These are phyloP conservation scores for Neodiprion virginianus DNA, from an alignment of 1,140 invertebrate genomes.

Conservation along the genomic window DNA sequence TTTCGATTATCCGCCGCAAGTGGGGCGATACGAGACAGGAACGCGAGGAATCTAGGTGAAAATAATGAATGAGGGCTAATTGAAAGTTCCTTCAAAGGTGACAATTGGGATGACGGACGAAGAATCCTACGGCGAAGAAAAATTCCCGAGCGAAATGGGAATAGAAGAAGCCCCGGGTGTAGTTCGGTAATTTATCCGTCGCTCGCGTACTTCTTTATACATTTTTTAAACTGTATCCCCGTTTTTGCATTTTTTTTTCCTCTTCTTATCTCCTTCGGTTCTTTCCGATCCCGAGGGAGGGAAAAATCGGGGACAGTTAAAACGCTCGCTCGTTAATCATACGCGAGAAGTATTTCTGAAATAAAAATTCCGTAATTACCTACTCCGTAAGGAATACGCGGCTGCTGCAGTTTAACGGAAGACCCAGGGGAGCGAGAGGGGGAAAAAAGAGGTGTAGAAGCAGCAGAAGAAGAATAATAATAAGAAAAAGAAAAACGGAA, in stretches of 20 bases:
- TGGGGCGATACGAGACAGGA: no score
- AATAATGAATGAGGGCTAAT: no score
- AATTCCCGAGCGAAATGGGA: neutral
- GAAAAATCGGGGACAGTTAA: neutral
- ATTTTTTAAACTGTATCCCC: neutral
- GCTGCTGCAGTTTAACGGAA: neutral
- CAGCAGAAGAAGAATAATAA: constrained; percentile 16
- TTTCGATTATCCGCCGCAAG: no score
- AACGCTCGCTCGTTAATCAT: constrained; percentile 53
- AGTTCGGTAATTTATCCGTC: constrained; percentile 32
- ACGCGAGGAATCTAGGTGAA: no score
- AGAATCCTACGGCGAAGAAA: no score
- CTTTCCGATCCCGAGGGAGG: neutral
- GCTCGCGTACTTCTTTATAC: constrained; percentile 12
- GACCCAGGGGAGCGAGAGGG: neutral
- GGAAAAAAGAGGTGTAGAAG: neutral
- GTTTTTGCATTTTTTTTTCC: neutral
- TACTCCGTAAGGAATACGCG: constrained; percentile 18
- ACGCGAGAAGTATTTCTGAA: constrained; percentile 39
- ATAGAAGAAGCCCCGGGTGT: neutral
- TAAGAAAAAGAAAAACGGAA: constrained; percentile 20
- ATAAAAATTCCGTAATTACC: constrained; percentile 49
- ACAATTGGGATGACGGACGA: no score
- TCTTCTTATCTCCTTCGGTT: neutral
- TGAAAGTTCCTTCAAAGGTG: no score